Evolutionary conservation across 2,113 vertebrate species (phyloP).

Genomic region (human (Homo sapiens)): GRCh38 chr2:193348501-193349000

Average conservation of each 20-base stretch:
- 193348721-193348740: background rate
- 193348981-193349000: no score
- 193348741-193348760: background rate
- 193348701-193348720: background rate
- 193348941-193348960: background rate
- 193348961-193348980: background rate
- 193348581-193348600: background rate
- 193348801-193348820: background rate
- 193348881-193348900: background rate
- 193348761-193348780: background rate
- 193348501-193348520: background rate
- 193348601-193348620: background rate
- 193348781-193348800: background rate
- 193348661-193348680: background rate
- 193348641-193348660: background rate
- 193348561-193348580: background rate
- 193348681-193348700: background rate
- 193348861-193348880: background rate
- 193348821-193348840: background rate
- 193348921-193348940: background rate
- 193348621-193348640: background rate
- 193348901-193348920: background rate
- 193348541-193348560: background rate
- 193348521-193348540: background rate
- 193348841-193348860: background rate